These are phyloP conservation scores for Callinectes sapidus DNA, from an alignment of 2,888 invertebrate species.

Conservation along the genomic window DNA sequence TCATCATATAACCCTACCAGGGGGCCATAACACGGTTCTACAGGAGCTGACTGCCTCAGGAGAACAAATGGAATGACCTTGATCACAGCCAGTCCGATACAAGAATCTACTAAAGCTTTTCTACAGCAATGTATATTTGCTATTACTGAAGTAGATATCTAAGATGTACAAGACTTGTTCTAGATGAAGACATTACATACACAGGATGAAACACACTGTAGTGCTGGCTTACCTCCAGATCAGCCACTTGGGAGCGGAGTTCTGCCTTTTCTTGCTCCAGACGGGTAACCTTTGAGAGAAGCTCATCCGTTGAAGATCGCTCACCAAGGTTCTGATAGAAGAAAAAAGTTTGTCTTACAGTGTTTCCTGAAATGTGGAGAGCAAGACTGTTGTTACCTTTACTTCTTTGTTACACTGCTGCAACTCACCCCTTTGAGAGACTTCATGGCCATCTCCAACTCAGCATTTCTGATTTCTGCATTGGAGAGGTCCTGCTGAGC, in stretches of 20 bases:
- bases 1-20: no score
- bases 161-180: not conserved
- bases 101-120: not conserved
- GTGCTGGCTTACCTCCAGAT: slow-evolving; percentile 64
- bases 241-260: slow-evolving; percentile 66
- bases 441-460: slow-evolving; percentile 72
- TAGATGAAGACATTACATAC: not conserved
- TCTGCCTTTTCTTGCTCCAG: slow-evolving; percentile 71
- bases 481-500: slow-evolving; percentile 72
- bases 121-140: not conserved
- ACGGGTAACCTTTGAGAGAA: slow-evolving; percentile 70
- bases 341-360: not conserved
- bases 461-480: slow-evolving; percentile 71
- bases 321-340: slow-evolving; percentile 68
- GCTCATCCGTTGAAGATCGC: slow-evolving; percentile 70
- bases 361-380: not conserved
- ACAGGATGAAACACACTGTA: not conserved
- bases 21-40: no score
- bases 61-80: no score
- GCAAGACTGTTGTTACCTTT: not conserved
- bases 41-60: no score
- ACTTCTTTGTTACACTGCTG: not conserved
- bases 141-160: not conserved
- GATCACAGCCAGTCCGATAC: no score
- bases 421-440: slow-evolving; percentile 70